These are phyloP conservation scores for Parazoanthus swiftii DNA, from an alignment of 92 coral and sea anemone species.

Conservation along the genomic window DNA sequence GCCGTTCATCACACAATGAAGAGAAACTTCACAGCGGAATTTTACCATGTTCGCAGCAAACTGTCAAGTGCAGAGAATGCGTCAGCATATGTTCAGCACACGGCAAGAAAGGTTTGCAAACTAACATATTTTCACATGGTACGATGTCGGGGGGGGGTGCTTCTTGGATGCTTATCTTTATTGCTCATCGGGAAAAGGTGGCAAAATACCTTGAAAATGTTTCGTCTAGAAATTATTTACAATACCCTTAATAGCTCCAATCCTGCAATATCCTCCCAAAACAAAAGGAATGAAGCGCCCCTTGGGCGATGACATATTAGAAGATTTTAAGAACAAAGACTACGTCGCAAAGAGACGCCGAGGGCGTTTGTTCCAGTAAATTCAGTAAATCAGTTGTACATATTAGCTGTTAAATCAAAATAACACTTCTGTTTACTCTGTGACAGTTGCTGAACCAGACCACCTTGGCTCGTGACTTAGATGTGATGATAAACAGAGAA, in stretches of 20 bases:
- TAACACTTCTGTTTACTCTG: background rate
- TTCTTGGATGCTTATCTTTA: too few species aligned
- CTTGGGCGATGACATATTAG: too few species aligned
- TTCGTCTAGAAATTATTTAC: too few species aligned
- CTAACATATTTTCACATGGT: background rate
- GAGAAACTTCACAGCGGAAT: slow-evolving; percentile 43
- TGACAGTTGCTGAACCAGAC: slow-evolving; percentile 68
- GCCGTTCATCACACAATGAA: slow-evolving; percentile 48
- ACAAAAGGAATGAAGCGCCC: background rate
- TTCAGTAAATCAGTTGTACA: background rate
- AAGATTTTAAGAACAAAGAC: too few species aligned
- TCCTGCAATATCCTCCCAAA: background rate
- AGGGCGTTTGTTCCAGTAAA: background rate
- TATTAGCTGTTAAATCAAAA: too few species aligned
- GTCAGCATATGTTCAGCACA: slow-evolving; percentile 53
- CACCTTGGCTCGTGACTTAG: slow-evolving; percentile 53
- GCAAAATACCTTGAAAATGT: too few species aligned
- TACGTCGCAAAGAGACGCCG: too few species aligned
- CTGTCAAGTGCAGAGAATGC: slow-evolving; percentile 57
- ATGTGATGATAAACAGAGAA: slow-evolving; percentile 33
- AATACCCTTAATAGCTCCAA: too few species aligned
- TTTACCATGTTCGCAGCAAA: slow-evolving; percentile 20
- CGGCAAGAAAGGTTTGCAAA: slow-evolving; percentile 54
- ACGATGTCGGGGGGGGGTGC: background rate
- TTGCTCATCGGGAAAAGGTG: too few species aligned